phyloP scores from a whole-genome alignment of 2,888 invertebrate genomes.

The Caenorhabditis sp. region DNA sequence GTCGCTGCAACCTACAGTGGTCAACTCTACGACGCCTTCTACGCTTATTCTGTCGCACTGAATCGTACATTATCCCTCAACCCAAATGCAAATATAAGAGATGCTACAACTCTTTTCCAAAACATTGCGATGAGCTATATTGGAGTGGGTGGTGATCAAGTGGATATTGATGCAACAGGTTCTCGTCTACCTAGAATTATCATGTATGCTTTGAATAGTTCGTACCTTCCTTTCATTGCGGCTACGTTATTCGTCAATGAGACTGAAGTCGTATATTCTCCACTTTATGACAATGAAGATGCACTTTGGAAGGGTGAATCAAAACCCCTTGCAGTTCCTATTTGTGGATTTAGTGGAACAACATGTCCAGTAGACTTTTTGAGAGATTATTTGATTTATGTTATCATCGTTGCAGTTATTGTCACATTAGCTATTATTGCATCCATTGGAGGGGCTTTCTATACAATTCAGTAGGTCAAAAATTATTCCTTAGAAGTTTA shows the following conservation, averaged over 20 bases:
- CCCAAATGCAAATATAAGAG: conserved; percentile 10
- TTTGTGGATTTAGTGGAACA: conserved; percentile 47
- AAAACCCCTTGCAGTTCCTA: conserved; percentile 31
- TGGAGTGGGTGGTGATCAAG: conserved; percentile 4
- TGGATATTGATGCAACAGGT: conserved; percentile 27
- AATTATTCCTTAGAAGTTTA: neutral
- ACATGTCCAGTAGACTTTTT: conserved; percentile 43
- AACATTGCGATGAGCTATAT: conserved; percentile 30
- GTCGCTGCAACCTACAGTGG: conserved; percentile 29
- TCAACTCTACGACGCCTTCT: conserved; percentile 41
- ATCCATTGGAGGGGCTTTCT: conserved; percentile 28
- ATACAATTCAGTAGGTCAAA: conserved; percentile 17
- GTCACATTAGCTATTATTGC: conserved; percentile 29
- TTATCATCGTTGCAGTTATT: conserved; percentile 33
- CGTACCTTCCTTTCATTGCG: conserved; percentile 18
- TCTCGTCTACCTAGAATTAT: conserved; percentile 28
- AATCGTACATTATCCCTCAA: conserved; percentile 23
- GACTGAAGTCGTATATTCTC: neutral
- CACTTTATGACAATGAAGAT: conserved; percentile 10
- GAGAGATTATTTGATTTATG: conserved; percentile 41
- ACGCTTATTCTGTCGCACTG: conserved; percentile 38
- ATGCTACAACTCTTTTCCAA: conserved; percentile 17
- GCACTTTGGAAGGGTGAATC: conserved; percentile 30
- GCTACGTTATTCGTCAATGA: conserved; percentile 28
- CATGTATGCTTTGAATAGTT: conserved; percentile 32